Evolutionary conservation across 2,888 invertebrate species (phyloP), one percentile per base, ranked within the genome.

Genomic region (Hymenopus coronatus): DNA sequence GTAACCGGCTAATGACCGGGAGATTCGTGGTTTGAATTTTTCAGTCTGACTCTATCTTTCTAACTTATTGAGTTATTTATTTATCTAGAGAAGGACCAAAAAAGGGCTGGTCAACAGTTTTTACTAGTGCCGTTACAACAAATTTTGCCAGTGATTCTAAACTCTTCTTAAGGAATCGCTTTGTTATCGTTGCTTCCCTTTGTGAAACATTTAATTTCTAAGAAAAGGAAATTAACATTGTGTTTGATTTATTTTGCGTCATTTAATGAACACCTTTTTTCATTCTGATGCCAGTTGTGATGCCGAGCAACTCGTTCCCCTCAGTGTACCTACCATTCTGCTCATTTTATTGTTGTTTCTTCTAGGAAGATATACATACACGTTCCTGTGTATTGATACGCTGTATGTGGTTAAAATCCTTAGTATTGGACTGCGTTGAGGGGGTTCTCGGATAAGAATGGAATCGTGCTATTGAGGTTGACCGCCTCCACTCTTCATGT

Each of bases 351-450:
- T 20, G 20, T 70, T 70, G 1, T 20, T 70, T 70, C n/a, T 70
- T 70, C 54, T 70, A 70, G 54, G 25, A 70, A 70, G 20, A 8
- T 70, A 70, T 70, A 70, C 20, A 70, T 25, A 70, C 9, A 15
- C 54, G 20, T 85, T 40, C 54, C 25, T 85, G 54, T 40, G 85
- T 85, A 85, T 85, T 85, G 85, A 85, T 85, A 40, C 85, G 54
- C 85, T 85, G 85, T 85, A 46, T 85, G 85, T 46, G 85, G 85
- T 15, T 85, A 85, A 85, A 85, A 70, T 20, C 40, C 40, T 54
- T 46, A 33, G 46, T 85, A 85, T 85, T 85, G 85, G 15, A n/a
- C 54, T 70, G 54, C 54, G 9, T 70, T 70, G 46, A 85, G 54
- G 85, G 54, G 54, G 85, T 40, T 54, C 27, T 27, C 40, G 27